Base-by-base conservation (phyloP, 2,797 vertebrate genomes). In the Typhlichthys subterraneus region DNA sequence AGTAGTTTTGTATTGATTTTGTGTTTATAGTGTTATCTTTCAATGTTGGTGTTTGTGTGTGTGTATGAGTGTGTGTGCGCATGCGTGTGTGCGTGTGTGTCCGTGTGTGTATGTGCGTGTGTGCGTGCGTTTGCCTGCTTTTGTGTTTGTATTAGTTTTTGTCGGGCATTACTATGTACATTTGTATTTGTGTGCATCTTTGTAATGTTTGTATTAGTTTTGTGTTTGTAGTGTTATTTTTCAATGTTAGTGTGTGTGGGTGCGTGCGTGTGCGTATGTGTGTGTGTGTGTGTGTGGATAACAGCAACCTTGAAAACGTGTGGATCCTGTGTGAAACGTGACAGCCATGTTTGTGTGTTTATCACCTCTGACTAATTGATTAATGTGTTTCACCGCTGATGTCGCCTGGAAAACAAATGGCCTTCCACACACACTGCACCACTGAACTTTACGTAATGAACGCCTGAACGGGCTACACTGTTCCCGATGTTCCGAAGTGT, bases 351-450 rank as follows among this genome's bases (percentile, higher is more conserved):
- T 76, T 14, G 53, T 73, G 77, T 85, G 83, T 88, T 91, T 88
- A 89, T 89, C 86, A 89, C 81, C 84, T 76, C 71, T 67, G 70
- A 88, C 84, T 89, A 88, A 89, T 86, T 90, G 86, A 90, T 91
- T 84, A 89, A 89, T 88, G 89, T 77, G 76, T 87, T 88, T 86
- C 82, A 82, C 67, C 45, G 66, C 73, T 83, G 85, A 86, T 86
- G 84, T 89, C 83, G 45, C 76, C 75, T 69, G 42, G 79, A 85
- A 88, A 88, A 89, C 85, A 87, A 91, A 88, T 85, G 82, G 81
- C 81, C 77, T 69, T 53, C 53, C 57, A 54, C 46, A 3, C 69
- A 53, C 63, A 6, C 58, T 70, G 81, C 80, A 73, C 48, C 49
- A 14, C 76, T 88, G 81, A 87, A 90, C 84, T 89, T 87, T 80